Percentiles rank a stretch among this genome's conserved stretches.
phyloP scores from a whole-genome alignment of 2,888 invertebrate species.

The Megaustenia siamemsis region DNA sequence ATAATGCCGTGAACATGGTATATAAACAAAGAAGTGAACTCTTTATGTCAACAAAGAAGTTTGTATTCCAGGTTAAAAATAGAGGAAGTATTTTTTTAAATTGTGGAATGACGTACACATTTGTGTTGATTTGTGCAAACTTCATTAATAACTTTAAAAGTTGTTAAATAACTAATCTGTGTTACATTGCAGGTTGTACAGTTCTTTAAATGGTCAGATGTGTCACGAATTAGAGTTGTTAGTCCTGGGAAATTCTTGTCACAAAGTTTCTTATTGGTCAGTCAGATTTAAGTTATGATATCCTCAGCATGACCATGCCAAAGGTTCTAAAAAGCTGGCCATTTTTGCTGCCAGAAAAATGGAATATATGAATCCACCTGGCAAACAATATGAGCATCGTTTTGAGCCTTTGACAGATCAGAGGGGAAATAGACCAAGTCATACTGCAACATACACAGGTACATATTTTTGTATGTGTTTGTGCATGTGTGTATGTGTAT shows the following conservation, averaged over 20 bases:
- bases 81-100: no score
- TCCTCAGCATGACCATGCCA: constrained; percentile 37
- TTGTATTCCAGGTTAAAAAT: no score
- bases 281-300: constrained; percentile 44
- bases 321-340: constrained; percentile 11
- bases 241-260: constrained; percentile 56
- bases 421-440: not conserved
- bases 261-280: constrained; percentile 52
- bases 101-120: no score
- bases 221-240: constrained; percentile 51
- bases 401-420: not conserved
- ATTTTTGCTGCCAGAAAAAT: constrained; percentile 33
- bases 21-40: no score
- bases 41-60: no score
- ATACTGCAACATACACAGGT: not conserved
- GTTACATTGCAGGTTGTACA: constrained; percentile 41
- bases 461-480: not conserved
- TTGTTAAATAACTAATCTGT: no score
- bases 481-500: no score
- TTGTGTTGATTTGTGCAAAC: no score
- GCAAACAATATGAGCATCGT: not conserved
- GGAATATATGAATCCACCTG: constrained; percentile 45
- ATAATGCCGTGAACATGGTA: no score
- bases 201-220: constrained; percentile 52
- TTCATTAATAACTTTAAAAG: no score